Evolutionary conservation across 1,140 invertebrate genomes (phyloP).

Genomic region (Drosophila athabasca): DNA sequence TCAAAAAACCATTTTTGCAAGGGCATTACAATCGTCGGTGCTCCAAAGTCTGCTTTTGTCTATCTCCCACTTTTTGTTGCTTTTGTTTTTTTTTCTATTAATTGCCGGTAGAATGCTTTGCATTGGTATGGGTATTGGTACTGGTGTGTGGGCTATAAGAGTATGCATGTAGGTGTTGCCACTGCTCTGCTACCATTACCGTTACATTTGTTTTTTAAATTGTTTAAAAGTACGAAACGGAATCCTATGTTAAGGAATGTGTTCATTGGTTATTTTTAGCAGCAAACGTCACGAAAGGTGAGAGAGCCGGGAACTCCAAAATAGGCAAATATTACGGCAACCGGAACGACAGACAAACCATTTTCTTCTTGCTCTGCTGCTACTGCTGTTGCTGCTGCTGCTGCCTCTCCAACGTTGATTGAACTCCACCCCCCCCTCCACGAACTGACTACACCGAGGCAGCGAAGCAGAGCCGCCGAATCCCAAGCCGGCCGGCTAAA

Average conservation of each 20-base stretch:
- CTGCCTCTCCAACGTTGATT: constrained; percentile 25
- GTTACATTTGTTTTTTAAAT: constrained; percentile 26
- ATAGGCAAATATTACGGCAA: background rate
- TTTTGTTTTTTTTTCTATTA: constrained; percentile 37
- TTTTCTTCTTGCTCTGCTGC: background rate
- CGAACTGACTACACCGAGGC: background rate
- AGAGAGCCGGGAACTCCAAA: background rate
- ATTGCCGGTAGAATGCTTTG: constrained; percentile 20
- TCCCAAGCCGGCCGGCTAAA: constrained; percentile 57
- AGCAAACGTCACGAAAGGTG: constrained; percentile 41
- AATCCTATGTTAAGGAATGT: constrained; percentile 36
- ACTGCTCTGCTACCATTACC: constrained; percentile 19
- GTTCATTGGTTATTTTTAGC: constrained; percentile 46
- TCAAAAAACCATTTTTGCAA: too few species aligned
- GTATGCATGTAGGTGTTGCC: too few species aligned
- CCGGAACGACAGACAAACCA: constrained; percentile 21
- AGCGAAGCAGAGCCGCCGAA: constrained; percentile 17
- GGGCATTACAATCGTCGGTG: too few species aligned
- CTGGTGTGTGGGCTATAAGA: too few species aligned
- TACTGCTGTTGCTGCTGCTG: constrained; percentile 1
- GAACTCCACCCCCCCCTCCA: constrained; percentile 23
- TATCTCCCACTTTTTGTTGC: background rate
- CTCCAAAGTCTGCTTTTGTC: too few species aligned
- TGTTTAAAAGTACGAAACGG: constrained; percentile 15
- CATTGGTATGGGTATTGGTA: constrained; percentile 2